A percentile compares a stretch with the other conserved stretches of the same genome.
These are phyloP conservation scores for Eupithecia exiguata DNA, from an alignment of 2,888 invertebrate species.

Conservation along the genomic window DNA sequence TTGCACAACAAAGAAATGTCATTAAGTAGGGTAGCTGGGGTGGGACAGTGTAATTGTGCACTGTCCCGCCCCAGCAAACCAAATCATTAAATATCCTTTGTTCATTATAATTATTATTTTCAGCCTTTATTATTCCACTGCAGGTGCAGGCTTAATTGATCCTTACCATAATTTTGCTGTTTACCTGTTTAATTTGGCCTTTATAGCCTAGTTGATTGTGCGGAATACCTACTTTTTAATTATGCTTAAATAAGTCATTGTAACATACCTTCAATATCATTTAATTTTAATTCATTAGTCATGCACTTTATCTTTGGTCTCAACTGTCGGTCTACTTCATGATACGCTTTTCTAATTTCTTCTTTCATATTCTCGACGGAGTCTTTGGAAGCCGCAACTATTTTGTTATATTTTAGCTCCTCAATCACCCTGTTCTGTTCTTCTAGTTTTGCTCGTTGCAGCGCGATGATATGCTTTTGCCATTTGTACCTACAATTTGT, in stretches of 20 bases:
- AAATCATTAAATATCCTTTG: not conserved
- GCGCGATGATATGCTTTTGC: conserved; percentile 88
- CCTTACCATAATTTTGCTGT: not conserved
- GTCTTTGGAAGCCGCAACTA: conserved; percentile 86
- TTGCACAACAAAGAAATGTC: not conserved
- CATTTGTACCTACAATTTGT: conserved; percentile 83
- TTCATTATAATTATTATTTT: not conserved
- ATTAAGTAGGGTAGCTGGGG: too few relatives aligned
- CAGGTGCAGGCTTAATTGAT: not conserved
- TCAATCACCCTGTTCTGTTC: conserved; percentile 89
- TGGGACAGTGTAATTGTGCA: too few relatives aligned
- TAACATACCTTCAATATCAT: conserved; percentile 71
- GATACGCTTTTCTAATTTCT: conserved; percentile 82
- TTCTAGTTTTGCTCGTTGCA: conserved; percentile 87
- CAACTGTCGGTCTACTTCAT: conserved; percentile 81
- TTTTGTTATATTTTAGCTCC: conserved; percentile 87
- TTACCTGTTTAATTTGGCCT: not conserved
- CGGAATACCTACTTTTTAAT: not conserved
- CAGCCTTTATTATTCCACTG: too few relatives aligned
- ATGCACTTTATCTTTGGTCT: conserved; percentile 84
- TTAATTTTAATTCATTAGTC: conserved; percentile 74
- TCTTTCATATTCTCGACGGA: conserved; percentile 83
- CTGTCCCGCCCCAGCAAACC: not conserved
- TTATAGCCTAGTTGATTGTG: not conserved
- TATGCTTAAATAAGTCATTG: not conserved